Base-by-base conservation (phyloP, 2,888 invertebrate species). In the Drosophila villosipedis region DNA sequence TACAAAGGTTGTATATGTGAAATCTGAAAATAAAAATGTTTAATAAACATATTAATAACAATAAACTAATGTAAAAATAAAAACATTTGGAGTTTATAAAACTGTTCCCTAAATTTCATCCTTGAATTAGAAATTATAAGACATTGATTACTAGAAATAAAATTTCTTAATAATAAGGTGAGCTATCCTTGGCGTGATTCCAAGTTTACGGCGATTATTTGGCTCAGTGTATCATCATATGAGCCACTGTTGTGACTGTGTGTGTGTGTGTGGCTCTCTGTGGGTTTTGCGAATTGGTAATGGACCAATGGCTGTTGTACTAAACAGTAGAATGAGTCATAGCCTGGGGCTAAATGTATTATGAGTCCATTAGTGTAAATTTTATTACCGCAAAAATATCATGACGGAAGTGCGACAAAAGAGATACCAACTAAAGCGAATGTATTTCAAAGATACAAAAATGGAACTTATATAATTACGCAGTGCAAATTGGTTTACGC, bases 341-440 rank as follows among this genome's bases (percentile, higher is more conserved):
- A 61, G 64, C 33, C 30, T 39, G 28, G 28, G 19, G 43, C 59
- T 77, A 81, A 81, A 68, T 82, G 73, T 73, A 69, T 87, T 86
- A 81, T 73, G 82, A 52, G 59, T 80, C 82, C 85, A 86, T 86
- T 89, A 89, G 82, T 69, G 72, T 69, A 78, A 89, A 86, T 84
- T 84, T 78, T 70, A 89, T 86, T 86, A 84, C 74, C 77, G 58
- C 78, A 70, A 68, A 61, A 64, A 67, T 71, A 55, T 55, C 37
- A 67, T 81, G 77, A 64, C 47, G 66, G 77, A 71, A 80, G 22
- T 68, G 71, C 58, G 41, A 30, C 41, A 39, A 49, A 16, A 47
- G 25, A 75, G 59, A 70, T 41, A 66, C 59, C n/a, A 28, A 37
- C 7, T 39, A 5, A 28, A 9, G 39, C 22, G 54, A 12, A 54